These are phyloP conservation scores for Apteryx mantelli DNA, from an alignment of 2,113 vertebrate genomes.

Conservation along the genomic window DNA sequence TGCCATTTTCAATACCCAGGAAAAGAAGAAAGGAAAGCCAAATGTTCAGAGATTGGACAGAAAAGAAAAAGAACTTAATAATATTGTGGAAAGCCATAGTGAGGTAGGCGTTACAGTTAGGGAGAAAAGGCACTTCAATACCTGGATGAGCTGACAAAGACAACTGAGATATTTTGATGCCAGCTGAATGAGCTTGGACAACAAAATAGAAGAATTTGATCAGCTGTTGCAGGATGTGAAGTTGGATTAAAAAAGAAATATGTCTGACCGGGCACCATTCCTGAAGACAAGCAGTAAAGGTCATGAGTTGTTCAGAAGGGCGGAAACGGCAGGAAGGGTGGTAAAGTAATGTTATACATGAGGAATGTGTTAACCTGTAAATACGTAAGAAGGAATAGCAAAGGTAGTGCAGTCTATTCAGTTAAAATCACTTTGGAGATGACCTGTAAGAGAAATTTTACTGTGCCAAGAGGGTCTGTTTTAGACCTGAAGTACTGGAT, in stretches of 20 bases:
- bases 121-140: not conserved
- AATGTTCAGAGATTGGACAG: not conserved
- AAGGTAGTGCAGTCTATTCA: not conserved
- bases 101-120: not conserved
- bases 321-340: not conserved
- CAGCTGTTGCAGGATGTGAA: not conserved
- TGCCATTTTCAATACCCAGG: not conserved
- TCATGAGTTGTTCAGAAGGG: not conserved
- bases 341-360: not conserved
- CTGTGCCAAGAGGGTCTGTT: not conserved
- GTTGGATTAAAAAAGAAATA: not conserved
- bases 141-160: not conserved
- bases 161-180: not conserved
- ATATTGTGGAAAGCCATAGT: not conserved
- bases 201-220: not conserved
- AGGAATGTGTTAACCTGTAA: not conserved
- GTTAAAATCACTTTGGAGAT: not conserved
- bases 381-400: not conserved
- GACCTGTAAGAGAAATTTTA: not conserved
- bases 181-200: not conserved
- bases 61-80: not conserved
- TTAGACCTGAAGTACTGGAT: not conserved
- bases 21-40: not conserved
- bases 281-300: not conserved
- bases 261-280: not conserved